Conservation (phyloP, 2,888 invertebrate species). For the Apoda limacodes region DNA sequence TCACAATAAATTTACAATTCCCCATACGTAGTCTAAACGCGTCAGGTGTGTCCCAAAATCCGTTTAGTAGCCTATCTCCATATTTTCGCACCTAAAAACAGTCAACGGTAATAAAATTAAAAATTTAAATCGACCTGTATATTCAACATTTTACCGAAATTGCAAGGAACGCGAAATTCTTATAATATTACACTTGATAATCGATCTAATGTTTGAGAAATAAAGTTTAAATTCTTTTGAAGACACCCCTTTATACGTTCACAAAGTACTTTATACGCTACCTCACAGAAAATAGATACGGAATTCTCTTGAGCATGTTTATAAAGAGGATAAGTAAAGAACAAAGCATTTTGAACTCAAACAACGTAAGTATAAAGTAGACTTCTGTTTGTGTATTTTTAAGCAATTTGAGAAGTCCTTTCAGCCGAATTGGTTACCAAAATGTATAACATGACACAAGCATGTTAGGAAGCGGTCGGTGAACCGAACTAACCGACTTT, state of each 20-base stretch:
- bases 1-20: too few species aligned
- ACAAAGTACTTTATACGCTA: too few species aligned
- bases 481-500: not conserved
- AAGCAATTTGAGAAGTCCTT: not conserved
- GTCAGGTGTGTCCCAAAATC: too few species aligned
- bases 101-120: constrained; percentile 20
- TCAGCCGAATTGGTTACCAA: not conserved
- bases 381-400: too few species aligned
- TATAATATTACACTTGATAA: constrained; percentile 8
- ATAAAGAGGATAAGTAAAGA: too few species aligned
- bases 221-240: constrained; percentile 11
- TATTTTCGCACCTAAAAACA: constrained; percentile 6
- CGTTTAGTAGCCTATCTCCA: too few species aligned
- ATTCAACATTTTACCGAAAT: constrained; percentile 15
- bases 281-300: too few species aligned
- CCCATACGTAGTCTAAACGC: too few species aligned
- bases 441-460: not conserved
- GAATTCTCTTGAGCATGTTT: too few species aligned
- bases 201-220: constrained; percentile 8
- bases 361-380: too few species aligned
- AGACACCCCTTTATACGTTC: too few species aligned
- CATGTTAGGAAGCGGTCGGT: not conserved
- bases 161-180: constrained; percentile 7
- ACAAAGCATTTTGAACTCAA: too few species aligned
- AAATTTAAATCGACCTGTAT: constrained; percentile 22